A percentile compares a stretch with the other conserved stretches of the same genome.
Evolutionary conservation across 2,113 vertebrate species (phyloP).

Genomic region (Trichomycterus rosablanca): DNA sequence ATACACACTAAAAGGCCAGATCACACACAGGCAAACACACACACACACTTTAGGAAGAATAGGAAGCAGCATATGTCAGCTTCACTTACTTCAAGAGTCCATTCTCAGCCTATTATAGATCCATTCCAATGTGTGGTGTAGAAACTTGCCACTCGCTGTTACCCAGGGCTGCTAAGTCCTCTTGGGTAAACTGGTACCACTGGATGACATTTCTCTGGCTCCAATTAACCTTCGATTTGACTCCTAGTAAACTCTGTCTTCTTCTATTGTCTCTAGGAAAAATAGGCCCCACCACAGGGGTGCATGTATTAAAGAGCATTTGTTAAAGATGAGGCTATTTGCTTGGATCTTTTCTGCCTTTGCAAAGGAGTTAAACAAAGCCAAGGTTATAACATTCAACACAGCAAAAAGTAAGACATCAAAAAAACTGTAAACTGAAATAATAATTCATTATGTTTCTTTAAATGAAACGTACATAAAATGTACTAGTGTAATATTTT

Average conservation of each 20-base stretch:
- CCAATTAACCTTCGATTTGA: constrained; percentile 74
- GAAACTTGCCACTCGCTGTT: constrained; percentile 55
- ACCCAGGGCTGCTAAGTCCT: constrained; percentile 60
- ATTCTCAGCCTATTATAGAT: constrained; percentile 53
- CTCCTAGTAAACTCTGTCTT: constrained; percentile 65
- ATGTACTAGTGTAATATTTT: too few relatives aligned
- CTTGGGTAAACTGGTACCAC: constrained; percentile 65
- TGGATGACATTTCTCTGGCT: constrained; percentile 69
- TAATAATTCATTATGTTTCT: too few relatives aligned
- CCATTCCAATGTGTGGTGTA: constrained; percentile 54
- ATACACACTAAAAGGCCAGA: too few relatives aligned
- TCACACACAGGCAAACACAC: too few relatives aligned
- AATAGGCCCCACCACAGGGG: neutral
- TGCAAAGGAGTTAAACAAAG: neutral
- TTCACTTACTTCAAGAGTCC: constrained; percentile 63
- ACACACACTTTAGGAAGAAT: constrained; percentile 48
- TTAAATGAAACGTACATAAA: too few relatives aligned
- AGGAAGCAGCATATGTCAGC: constrained; percentile 59
- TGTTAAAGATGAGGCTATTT: neutral
- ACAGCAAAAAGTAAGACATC: too few relatives aligned
- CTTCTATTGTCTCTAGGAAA: constrained; percentile 58
- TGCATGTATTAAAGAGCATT: neutral
- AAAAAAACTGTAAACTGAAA: too few relatives aligned
- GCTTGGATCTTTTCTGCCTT: too few relatives aligned
- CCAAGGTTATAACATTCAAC: too few relatives aligned